phyloP scores from a whole-genome alignment of 2,797 vertebrate species.

The Molossus molossus region DNA sequence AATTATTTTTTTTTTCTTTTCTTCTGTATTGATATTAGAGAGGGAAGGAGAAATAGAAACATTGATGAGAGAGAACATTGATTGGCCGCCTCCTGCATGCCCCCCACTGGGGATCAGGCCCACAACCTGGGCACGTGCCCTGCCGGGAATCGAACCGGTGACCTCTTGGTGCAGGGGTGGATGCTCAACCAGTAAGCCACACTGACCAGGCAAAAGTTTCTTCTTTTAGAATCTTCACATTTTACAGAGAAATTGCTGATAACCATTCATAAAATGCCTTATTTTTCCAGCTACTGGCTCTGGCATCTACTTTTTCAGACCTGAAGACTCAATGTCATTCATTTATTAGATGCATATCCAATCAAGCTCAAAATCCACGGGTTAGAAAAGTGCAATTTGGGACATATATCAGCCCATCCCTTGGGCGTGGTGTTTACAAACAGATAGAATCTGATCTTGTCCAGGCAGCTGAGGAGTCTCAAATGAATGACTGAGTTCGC shows the following conservation, averaged over 20 bases:
- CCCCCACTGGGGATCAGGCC: no score
- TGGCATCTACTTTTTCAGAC: neutral
- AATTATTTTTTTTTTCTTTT: no score
- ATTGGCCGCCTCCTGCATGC: no score
- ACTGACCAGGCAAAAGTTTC: neutral
- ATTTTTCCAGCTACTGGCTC: neutral
- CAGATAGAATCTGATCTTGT: constrained; percentile 22
- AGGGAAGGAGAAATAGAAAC: no score
- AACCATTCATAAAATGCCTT: constrained; percentile 10
- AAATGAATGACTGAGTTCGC: neutral
- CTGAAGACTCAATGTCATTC: neutral
- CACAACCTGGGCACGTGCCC: no score
- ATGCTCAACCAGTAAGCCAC: no score
- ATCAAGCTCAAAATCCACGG: neutral
- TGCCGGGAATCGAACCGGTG: no score
- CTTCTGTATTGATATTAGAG: no score
- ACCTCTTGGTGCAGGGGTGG: no score
- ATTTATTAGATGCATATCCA: neutral
- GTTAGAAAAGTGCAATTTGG: neutral
- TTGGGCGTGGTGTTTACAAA: neutral
- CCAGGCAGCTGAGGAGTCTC: constrained; percentile 20
- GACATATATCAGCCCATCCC: neutral
- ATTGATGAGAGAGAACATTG: no score
- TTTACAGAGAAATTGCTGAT: neutral
- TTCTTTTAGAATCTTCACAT: constrained; percentile 18